Base-by-base conservation (phyloP, 2,797 vertebrate species). In the Oophaga sylvatica region DNA sequence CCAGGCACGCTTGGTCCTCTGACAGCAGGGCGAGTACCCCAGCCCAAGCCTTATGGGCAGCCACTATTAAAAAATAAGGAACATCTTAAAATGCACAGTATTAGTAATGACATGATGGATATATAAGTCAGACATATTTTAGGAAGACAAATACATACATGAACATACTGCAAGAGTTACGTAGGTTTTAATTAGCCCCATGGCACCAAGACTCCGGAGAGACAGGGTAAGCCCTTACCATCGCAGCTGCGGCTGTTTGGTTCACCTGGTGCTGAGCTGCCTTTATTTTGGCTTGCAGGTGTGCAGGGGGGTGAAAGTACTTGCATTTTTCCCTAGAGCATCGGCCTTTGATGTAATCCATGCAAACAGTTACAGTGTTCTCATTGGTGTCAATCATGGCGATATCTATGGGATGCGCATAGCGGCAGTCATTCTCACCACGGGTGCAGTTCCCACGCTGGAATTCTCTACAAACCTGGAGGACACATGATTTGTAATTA, bases 321-420 rank as follows among this genome's bases (percentile, higher is more conserved):
- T 98, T 99, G 98, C 98, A 99, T 95, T 97, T 99, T 95, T 99
- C 98, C 89, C 98, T 93, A 92, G 95, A 96, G 95, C 98, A 99
- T 92, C 98, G 97, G 80, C 98, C 98, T 95, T 99, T 99, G 94
- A 99, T 98, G 95, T 97, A 98, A 95, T 99, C 98, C 98, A 99
- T 99, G 95, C 98, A 99, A 91, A 99, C 96, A 29, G 98, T 98
- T 92, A 99, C 98, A 0, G 97, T 98, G 92, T 99, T 99, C 93
- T 99, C 98, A 22, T 96, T 97, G 92, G 96, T 95, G 92, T 99
- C 98, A 92, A 99, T 97, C 97, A 99, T 98, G 91, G 96, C 96
- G 2, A 96, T 95, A 93, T 99, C 97, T 88, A 97, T 92, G 2
- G 98, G 98, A 93, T 99, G 98, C 91, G 98, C 98, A 41, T 99